Evolutionary conservation across 2,888 invertebrate genomes (phyloP), one percentile per base, ranked within the genome.

Genomic region (Frankliniella intonsa): DNA sequence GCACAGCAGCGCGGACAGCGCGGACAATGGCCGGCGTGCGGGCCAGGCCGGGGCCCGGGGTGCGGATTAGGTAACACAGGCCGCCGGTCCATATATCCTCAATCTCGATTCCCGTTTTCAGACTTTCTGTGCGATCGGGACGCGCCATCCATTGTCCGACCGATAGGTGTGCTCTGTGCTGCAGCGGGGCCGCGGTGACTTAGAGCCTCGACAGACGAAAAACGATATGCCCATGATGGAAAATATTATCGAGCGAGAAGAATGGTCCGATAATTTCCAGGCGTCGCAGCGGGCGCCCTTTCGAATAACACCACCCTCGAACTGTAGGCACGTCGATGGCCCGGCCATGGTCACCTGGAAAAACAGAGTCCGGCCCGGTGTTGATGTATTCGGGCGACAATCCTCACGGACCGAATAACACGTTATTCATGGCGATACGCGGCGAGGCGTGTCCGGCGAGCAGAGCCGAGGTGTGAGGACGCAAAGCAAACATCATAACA

Each of bases 31-130:
- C 17, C 14, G 14, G 12, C 62, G 62, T 17, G 62, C 62, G 69
- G 51, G 51, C 10, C 55, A 55, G 14, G 55, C 55, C 55, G 55
- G n/a, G n/a, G 22, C 69, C 12, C 12, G 69, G 69, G 69, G 69
- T 12, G 38, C 38, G 69, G 69, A 76, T 76, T 76, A 76, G 69
- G 69, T 76, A 76, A 76, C 69, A 25, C 69, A 22, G 22, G 62
- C 62, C 62, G 62, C 62, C 62, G 62, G 14, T 62, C 62, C 14
- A 55, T 55, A 55, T 55, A 55, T 55, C 55, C 55, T 55, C 55
- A 55, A 62, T 17, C 25, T 25, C 69, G 25, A 76, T 76, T 76
- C 69, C 25, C 8, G 69, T 22, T 69, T 69, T 22, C 69, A 22
- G 69, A 17, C 62, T 62, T 38, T 19, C 62, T 62, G 62, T 62